These are phyloP conservation scores for Camponotus floridanus DNA, from an alignment of 1,140 invertebrate genomes.

Conservation along the genomic window DNA sequence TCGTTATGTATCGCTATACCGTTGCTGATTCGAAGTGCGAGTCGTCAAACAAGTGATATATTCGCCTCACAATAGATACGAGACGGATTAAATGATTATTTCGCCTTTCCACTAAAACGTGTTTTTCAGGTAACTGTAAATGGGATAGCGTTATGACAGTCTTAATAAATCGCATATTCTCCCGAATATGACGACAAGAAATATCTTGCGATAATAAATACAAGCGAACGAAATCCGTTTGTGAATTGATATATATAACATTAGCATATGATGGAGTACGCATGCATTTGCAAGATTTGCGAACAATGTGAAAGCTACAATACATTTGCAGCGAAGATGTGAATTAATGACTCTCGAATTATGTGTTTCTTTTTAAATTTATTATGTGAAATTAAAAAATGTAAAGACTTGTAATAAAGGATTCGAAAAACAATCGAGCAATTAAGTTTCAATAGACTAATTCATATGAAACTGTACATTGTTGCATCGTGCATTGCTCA, in stretches of 20 bases:
- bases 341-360: neutral
- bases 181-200: neutral
- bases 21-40: constrained; percentile 56
- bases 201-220: neutral
- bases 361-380: neutral
- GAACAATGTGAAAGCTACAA: neutral
- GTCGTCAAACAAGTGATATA: constrained; percentile 45
- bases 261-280: neutral
- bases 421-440: constrained; percentile 16
- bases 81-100: constrained; percentile 39
- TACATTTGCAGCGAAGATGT: neutral
- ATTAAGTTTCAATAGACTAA: constrained; percentile 19
- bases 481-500: constrained; percentile 12
- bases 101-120: constrained; percentile 12
- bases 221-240: neutral
- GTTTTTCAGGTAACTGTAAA: neutral
- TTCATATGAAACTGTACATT: constrained; percentile 1
- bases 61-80: constrained; percentile 15
- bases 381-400: neutral
- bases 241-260: neutral
- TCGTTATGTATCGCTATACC: constrained; percentile 62
- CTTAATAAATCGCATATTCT: constrained; percentile 23
- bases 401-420: constrained; percentile 1
- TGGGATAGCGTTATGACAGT: neutral
- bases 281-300: neutral